Base-by-base conservation (phyloP, 2,113 vertebrate species). In the Abramis brama region DNA sequence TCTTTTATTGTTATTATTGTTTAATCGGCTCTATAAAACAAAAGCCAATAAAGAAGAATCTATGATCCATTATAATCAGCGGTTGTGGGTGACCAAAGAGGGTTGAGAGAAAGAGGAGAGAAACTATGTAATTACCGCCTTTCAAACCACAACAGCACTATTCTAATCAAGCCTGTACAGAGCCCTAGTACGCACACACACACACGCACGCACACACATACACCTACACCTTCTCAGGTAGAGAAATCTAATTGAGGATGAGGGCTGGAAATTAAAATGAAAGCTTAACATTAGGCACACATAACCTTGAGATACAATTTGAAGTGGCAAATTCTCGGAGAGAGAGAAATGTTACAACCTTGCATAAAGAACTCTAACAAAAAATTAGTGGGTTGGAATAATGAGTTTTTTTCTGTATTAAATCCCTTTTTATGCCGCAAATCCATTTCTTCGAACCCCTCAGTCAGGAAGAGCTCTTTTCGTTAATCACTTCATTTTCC, bases 401-500 rank as follows among this genome's bases (percentile, higher is more conserved):
- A 78, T 57, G 19, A 50, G 43, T 62, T 85, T 75, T 55, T 86
- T 87, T 36, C 39, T 64, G 13, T 71, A 68, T 84, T 74, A 33
- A 60, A 86, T 82, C 52, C 52, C 74, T 68, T 84, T 82, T 86
- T 62, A 86, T 84, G 82, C 85, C 27, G n/a, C 60, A 19, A 64
- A 50, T 71, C 79, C 88, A 87, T 89, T 87, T 83, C 84, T 85
- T 82, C 83, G 5, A 73, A 82, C 70, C 11, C 47, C 30, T 79
- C 62, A 30, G 79, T 79, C 50, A 33, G 30, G 82, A 73, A 73
- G 68, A 55, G 71, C 86, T 73, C 55, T 27, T 78, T 73, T 64
- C 57, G 23, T 89, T 85, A 86, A 85, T 92, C 90, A 90, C 91
- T 93, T 93, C 90, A 94, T 93, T 85, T 87, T 85, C 79, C 74